Percentiles rank a stretch among this genome's conserved stretches.
These are phyloP conservation scores for Lutjanus erythropterus DNA, from an alignment of 2,113 vertebrate genomes.

Conservation along the genomic window DNA sequence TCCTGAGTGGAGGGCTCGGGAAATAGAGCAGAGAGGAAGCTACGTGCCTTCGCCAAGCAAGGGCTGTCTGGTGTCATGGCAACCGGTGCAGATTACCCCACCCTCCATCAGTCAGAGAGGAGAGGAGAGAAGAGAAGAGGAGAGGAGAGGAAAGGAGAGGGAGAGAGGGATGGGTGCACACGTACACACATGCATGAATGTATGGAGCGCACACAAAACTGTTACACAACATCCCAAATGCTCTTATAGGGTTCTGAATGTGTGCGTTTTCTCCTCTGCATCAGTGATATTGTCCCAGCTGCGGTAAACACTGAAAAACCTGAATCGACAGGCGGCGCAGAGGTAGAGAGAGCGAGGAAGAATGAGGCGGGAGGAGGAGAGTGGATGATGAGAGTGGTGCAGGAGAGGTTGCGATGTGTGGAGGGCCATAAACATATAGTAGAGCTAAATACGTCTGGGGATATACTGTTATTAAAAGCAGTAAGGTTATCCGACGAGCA, in stretches of 20 bases:
- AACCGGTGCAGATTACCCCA: constrained; percentile 92
- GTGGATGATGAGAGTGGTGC: constrained; percentile 16
- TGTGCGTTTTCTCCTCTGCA: background rate
- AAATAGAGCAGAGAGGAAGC: constrained; percentile 88
- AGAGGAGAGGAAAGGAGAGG: constrained; percentile 41
- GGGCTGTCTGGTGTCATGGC: constrained; percentile 95
- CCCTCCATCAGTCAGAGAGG: constrained; percentile 83
- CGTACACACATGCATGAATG: background rate
- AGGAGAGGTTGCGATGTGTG: constrained; percentile 52
- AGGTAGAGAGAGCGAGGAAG: constrained; percentile 12
- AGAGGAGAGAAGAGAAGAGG: constrained; percentile 35
- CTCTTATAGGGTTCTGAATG: constrained; percentile 15
- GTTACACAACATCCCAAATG: constrained; percentile 22
- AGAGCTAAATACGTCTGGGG: constrained; percentile 53
- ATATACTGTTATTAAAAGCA: constrained; percentile 67
- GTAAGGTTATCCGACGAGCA: constrained; percentile 46
- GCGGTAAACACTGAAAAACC: background rate
- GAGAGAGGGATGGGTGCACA: constrained; percentile 48
- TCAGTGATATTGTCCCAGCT: background rate
- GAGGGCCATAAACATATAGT: constrained; percentile 62
- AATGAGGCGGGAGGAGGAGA: background rate
- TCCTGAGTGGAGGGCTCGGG: constrained; percentile 81
- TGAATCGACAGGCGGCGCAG: constrained; percentile 18
- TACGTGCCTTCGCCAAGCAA: constrained; percentile 91
- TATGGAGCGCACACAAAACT: constrained; percentile 13